These are phyloP conservation scores for Eurois occulta DNA, from an alignment of 2,888 invertebrate species.

Conservation along the genomic window DNA sequence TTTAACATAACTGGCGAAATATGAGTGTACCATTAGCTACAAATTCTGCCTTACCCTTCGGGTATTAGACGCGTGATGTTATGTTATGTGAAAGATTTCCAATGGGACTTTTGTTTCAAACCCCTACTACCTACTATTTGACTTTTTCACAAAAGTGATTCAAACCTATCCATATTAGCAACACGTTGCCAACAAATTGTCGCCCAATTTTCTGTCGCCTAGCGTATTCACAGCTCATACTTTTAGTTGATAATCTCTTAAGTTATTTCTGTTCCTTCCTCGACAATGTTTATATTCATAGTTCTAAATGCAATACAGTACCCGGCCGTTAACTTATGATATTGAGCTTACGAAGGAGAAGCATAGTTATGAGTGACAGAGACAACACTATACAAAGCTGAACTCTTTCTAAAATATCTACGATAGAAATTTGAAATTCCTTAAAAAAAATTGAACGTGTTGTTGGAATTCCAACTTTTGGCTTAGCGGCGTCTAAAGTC, in stretches of 20 bases:
- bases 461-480: not conserved
- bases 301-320: slow-evolving; percentile 14
- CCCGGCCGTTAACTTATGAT: not conserved
- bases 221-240: slow-evolving; percentile 1
- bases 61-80: no score
- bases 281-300: slow-evolving; percentile 33
- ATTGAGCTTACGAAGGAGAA: not conserved
- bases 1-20: no score
- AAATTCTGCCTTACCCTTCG: no score
- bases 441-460: not conserved
- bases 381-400: not conserved
- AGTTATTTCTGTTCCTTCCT: slow-evolving; percentile 45
- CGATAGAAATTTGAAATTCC: not conserved
- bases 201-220: not conserved
- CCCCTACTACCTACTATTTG: not conserved
- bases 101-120: not conserved
- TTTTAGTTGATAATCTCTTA: slow-evolving; percentile 27
- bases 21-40: no score
- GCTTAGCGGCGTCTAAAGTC: not conserved
- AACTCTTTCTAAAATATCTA: not conserved
- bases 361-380: not conserved
- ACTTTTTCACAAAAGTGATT: not conserved
- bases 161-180: not conserved
- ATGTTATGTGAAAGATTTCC: not conserved
- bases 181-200: not conserved